A percentile compares a stretch with the other conserved stretches of the same genome.
Conservation (phyloP, 2,888 invertebrate genomes). For the Drosophila flavopinicola region DNA sequence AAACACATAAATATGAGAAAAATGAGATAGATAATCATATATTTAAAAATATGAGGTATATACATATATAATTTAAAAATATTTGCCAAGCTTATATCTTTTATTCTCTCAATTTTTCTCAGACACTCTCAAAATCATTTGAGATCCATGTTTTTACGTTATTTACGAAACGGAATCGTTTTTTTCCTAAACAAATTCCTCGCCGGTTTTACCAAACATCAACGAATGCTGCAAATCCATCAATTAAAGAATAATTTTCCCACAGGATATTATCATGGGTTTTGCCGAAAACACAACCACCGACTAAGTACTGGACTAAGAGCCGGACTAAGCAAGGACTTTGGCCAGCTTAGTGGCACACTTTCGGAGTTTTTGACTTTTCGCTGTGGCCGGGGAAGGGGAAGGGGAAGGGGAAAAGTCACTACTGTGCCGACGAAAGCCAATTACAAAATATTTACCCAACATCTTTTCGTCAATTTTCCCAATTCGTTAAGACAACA, state of each 20-base stretch:
- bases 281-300: conserved; percentile 35
- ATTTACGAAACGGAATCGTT: too few species aligned
- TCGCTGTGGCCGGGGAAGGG: too few species aligned
- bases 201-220: conserved; percentile 52
- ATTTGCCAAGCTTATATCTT: too few species aligned
- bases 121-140: too few species aligned
- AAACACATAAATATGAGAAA: too few species aligned
- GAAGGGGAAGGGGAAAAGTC: conserved; percentile 24
- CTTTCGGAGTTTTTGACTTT: conserved; percentile 25
- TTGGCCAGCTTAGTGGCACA: conserved; percentile 45
- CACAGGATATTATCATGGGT: conserved; percentile 15
- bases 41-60: too few species aligned
- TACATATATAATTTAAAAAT: too few species aligned
- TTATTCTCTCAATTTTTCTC: too few species aligned
- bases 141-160: too few species aligned
- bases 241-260: conserved; percentile 38
- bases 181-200: conserved; percentile 32
- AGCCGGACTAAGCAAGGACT: conserved; percentile 6
- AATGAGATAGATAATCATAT: too few species aligned
- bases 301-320: conserved; percentile 32
- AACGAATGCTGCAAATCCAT: conserved; percentile 22
- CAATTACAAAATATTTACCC: conserved; percentile 74
- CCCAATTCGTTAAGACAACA: conserved; percentile 56
- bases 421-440: conserved; percentile 55
- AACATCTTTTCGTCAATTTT: conserved; percentile 60